phyloP scores from a whole-genome alignment of 1,140 invertebrate genomes.

The Euwallacea fornicatus region DNA sequence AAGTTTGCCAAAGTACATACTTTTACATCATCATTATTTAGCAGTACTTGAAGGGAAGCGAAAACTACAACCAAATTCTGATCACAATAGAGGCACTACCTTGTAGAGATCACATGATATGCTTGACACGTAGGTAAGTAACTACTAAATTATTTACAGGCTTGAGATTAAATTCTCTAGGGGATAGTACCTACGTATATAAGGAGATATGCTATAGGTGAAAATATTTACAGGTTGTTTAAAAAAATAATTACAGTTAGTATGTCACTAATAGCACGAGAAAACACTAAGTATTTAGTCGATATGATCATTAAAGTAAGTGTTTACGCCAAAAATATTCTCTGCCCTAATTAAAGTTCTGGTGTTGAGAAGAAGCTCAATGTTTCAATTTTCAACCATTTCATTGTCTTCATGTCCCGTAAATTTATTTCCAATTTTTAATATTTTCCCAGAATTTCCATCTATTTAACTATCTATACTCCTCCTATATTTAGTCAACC shows the following conservation, averaged over 20 bases:
- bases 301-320: no score
- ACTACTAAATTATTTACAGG: not conserved
- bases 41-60: not conserved
- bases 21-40: no score
- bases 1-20: no score
- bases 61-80: constrained; percentile 9
- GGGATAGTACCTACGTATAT: no score
- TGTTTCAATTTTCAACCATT: no score
- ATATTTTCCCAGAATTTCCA: not conserved
- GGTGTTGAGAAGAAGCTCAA: no score
- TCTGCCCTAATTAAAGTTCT: no score
- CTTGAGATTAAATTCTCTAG: no score
- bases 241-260: constrained; percentile 5
- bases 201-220: no score
- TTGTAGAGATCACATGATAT: constrained; percentile 47
- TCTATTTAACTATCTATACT: constrained; percentile 31
- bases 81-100: constrained; percentile 48
- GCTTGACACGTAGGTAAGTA: constrained; percentile 36
- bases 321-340: no score
- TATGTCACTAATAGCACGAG: not conserved
- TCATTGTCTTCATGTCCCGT: no score
- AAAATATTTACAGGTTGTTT: not conserved
- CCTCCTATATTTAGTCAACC: constrained; percentile 33
- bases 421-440: not conserved
- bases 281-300: not conserved